These are phyloP conservation scores for Nematolebias whitei DNA, from an alignment of 2,113 vertebrate genomes.

Conservation along the genomic window DNA sequence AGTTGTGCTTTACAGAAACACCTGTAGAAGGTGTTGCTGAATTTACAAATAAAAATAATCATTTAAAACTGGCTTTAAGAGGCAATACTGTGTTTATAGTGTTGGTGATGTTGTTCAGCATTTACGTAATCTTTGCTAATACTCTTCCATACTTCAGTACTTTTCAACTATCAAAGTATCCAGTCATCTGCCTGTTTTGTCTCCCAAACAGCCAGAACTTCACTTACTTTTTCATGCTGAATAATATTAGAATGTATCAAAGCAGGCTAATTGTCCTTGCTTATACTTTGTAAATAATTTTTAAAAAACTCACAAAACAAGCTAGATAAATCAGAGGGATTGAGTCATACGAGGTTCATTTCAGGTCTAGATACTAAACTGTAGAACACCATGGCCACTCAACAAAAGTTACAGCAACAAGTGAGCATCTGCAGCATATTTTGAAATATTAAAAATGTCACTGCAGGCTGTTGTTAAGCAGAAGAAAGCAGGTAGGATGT, in stretches of 20 bases:
- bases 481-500: slow-evolving; percentile 17
- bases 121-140: slow-evolving; percentile 19
- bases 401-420: background rate
- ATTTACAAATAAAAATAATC: slow-evolving; percentile 31
- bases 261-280: slow-evolving; percentile 25
- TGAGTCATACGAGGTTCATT: slow-evolving; percentile 40
- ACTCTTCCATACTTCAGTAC: slow-evolving; percentile 16
- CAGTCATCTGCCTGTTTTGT: background rate
- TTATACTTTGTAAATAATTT: slow-evolving; percentile 29
- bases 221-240: slow-evolving; percentile 18
- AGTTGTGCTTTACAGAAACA: slow-evolving; percentile 30
- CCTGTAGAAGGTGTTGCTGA: slow-evolving; percentile 10
- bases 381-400: slow-evolving; percentile 22
- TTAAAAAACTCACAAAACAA: slow-evolving; percentile 28
- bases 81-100: slow-evolving; percentile 6
- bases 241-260: slow-evolving; percentile 22
- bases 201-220: slow-evolving; percentile 42
- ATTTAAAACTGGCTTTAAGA: slow-evolving; percentile 4
- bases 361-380: slow-evolving; percentile 20
- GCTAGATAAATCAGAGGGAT: slow-evolving; percentile 32
- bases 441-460: slow-evolving; percentile 27
- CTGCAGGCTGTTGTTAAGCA: slow-evolving; percentile 18
- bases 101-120: slow-evolving; percentile 9
- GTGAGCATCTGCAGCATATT: slow-evolving; percentile 23
- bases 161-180: slow-evolving; percentile 10